phyloP scores from a whole-genome alignment of 2,797 vertebrate genomes.

The Sebastiscus albofasciatus region DNA sequence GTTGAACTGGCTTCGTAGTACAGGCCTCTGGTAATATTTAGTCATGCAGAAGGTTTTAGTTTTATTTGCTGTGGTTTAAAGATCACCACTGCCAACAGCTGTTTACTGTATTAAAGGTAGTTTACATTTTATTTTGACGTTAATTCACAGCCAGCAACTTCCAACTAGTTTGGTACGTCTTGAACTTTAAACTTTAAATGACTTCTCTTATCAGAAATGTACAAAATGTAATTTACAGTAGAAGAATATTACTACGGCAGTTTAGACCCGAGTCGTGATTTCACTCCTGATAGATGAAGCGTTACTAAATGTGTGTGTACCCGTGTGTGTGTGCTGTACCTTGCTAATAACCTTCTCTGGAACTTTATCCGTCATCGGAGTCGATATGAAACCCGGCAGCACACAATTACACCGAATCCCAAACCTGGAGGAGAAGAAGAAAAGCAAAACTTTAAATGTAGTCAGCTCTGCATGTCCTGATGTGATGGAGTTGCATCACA shows the following conservation, averaged over 20 bases:
- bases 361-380: slow-evolving; percentile 90
- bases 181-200: not conserved
- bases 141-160: no score
- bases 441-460: accelerated
- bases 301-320: not conserved
- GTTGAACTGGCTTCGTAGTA: no score
- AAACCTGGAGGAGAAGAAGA: slow-evolving; percentile 72
- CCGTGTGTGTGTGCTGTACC: slow-evolving; percentile 64
- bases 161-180: not conserved
- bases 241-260: not conserved
- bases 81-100: not conserved
- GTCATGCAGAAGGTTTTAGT: not conserved
- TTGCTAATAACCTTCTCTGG: slow-evolving; percentile 88
- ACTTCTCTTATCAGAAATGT: not conserved
- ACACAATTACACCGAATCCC: slow-evolving; percentile 91
- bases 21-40: not conserved
- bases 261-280: not conserved
- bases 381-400: slow-evolving; percentile 88
- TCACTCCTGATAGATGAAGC: not conserved
- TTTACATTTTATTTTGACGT: not conserved
- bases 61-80: not conserved
- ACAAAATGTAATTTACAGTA: not conserved
- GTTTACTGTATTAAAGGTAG: not conserved
- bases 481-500: accelerated
- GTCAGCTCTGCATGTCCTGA: accelerated